A percentile compares a stretch with the other conserved stretches of the same genome.
Conservation (phyloP, 2,888 invertebrate species). For the Aphidoletes aphidimyza region DNA sequence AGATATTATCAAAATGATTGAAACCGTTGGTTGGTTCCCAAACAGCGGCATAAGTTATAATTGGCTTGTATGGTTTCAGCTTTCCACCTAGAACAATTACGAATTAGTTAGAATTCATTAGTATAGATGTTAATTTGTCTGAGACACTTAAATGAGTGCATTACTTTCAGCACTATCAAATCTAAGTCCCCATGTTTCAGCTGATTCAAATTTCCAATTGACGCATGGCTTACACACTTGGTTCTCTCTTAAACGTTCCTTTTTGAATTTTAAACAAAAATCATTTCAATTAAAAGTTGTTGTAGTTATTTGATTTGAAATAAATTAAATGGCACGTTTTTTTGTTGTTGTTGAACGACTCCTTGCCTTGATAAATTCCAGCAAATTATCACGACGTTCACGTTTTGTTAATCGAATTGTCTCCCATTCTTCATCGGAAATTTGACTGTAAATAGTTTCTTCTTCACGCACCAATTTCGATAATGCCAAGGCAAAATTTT, state of each 20-base stretch:
- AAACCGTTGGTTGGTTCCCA: slow-evolving; percentile 81
- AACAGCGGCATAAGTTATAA: slow-evolving; percentile 71
- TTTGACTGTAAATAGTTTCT: slow-evolving; percentile 76
- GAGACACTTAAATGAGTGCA: too few species aligned
- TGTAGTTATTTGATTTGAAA: not conserved
- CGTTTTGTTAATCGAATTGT: slow-evolving; percentile 77
- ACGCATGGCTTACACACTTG: slow-evolving; percentile 70
- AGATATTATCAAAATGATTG: slow-evolving; percentile 75
- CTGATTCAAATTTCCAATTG: slow-evolving; percentile 70
- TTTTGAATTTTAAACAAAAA: slow-evolving; percentile 59
- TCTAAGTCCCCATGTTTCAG: slow-evolving; percentile 70
- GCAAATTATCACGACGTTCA: slow-evolving; percentile 73
- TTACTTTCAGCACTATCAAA: not conserved
- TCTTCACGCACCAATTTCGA: slow-evolving; percentile 77
- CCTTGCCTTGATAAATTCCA: slow-evolving; percentile 75
- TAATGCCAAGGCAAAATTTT: slow-evolving; percentile 75
- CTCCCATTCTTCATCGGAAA: slow-evolving; percentile 89
- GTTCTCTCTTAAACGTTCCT: slow-evolving; percentile 62
- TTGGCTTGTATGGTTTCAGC: slow-evolving; percentile 4
- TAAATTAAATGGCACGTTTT: not conserved
- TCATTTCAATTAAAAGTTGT: not conserved
- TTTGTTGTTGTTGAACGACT: not conserved
- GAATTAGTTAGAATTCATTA: not conserved
- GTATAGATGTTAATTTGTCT: not conserved
- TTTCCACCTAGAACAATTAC: not conserved